A percentile compares a stretch with the other conserved stretches of the same genome.
phyloP scores from a whole-genome alignment of 2,113 vertebrate species.

The Bombycilla garrulus region DNA sequence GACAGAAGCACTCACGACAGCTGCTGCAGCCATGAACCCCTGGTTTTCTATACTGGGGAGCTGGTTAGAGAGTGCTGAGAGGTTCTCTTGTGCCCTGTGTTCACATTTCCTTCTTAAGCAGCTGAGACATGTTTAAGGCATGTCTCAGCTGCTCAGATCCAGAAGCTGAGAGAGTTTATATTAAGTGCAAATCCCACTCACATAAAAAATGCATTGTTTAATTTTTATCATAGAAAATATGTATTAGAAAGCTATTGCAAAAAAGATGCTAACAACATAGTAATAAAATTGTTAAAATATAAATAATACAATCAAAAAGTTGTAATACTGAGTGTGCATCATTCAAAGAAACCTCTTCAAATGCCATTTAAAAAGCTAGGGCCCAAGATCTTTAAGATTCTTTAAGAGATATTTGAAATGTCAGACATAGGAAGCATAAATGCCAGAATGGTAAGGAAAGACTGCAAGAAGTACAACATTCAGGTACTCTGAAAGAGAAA shows the following conservation, averaged over 20 bases:
- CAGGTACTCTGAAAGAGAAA: neutral
- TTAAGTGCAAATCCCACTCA: neutral
- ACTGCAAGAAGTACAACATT: neutral
- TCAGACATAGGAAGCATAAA: neutral
- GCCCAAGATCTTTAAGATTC: neutral
- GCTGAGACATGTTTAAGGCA: neutral
- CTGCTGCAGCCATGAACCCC: neutral
- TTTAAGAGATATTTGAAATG: neutral
- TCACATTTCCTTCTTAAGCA: neutral
- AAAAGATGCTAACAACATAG: neutral
- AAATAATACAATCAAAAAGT: neutral
- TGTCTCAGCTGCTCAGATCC: neutral
- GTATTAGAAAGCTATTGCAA: neutral
- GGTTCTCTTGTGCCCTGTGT: neutral
- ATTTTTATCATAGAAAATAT: neutral
- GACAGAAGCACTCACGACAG: neutral
- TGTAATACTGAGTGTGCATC: neutral
- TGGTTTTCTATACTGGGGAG: neutral
- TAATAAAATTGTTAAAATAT: neutral
- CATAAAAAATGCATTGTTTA: neutral
- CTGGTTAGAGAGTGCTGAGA: neutral
- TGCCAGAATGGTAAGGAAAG: neutral
- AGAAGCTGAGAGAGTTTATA: neutral
- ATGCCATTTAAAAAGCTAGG: neutral
- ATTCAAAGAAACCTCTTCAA: neutral